Conservation (phyloP, 2,888 invertebrate genomes). For the Chrysolina haemoptera region DNA sequence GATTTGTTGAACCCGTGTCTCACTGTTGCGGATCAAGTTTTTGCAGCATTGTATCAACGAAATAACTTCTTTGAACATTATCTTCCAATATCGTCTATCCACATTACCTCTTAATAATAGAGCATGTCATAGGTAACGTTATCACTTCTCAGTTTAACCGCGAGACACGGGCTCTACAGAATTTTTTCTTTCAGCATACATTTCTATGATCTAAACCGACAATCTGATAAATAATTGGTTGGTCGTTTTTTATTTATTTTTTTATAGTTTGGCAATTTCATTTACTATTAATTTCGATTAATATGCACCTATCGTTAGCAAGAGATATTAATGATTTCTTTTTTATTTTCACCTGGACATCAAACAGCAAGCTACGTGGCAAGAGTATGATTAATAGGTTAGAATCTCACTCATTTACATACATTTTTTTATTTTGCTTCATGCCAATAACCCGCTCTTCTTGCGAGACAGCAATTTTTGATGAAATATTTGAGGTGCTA, state of each 20-base stretch:
- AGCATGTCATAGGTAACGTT: too few species aligned
- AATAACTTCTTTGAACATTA: too few species aligned
- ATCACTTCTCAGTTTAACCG: too few species aligned
- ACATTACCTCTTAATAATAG: too few species aligned
- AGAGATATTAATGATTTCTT: slow-evolving; percentile 57
- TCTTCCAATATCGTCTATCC: too few species aligned
- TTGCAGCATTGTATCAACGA: too few species aligned
- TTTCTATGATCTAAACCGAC: not conserved
- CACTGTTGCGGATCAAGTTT: too few species aligned
- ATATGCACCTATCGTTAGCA: slow-evolving; percentile 58
- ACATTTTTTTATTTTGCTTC: slow-evolving; percentile 51
- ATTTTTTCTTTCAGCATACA: slow-evolving; percentile 1
- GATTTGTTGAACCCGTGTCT: too few species aligned
- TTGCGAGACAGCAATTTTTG: not conserved
- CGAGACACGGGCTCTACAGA: too few species aligned
- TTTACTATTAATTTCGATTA: slow-evolving; percentile 51
- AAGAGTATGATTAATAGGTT: slow-evolving; percentile 83
- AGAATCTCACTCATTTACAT: slow-evolving; percentile 72
- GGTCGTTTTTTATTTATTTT: slow-evolving; percentile 34
- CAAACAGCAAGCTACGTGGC: slow-evolving; percentile 85
- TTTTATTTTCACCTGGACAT: slow-evolving; percentile 67
- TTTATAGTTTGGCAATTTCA: slow-evolving; percentile 42
- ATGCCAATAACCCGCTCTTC: not conserved
- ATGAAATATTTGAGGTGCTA: not conserved
- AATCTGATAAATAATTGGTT: not conserved